phyloP scores from a whole-genome alignment of 2,888 invertebrate species.

The Laothoe populi region DNA sequence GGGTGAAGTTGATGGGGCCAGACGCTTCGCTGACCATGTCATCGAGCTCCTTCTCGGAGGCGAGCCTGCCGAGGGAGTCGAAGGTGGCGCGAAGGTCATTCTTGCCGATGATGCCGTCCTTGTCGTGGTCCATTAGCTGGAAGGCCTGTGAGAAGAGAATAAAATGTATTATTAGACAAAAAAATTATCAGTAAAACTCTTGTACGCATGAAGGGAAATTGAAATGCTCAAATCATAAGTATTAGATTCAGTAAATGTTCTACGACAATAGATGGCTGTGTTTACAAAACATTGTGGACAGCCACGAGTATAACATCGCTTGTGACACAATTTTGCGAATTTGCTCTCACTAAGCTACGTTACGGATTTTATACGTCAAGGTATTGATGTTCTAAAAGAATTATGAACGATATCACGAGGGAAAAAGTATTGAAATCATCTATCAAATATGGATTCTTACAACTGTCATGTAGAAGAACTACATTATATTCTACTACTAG shows the following conservation, averaged over 20 bases:
- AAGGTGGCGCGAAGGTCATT: conserved; percentile 95
- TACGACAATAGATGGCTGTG: conserved; percentile 35
- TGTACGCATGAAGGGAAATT: not conserved
- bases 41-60: conserved; percentile 95
- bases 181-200: not conserved
- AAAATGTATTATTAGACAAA: too few relatives aligned
- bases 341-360: conserved; percentile 38
- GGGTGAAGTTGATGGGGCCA: conserved; percentile 98
- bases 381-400: not conserved
- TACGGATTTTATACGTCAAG: conserved; percentile 32
- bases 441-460: too few relatives aligned
- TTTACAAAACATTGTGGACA: conserved; percentile 60
- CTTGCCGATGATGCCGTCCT: conserved; percentile 95
- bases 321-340: conserved; percentile 39
- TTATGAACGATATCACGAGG: not conserved
- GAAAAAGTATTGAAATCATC: not conserved
- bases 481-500: not conserved
- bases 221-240: not conserved
- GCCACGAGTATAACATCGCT: conserved; percentile 56
- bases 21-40: conserved; percentile 94
- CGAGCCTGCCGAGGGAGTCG: conserved; percentile 95
- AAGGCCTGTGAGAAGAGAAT: conserved; percentile 87
- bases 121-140: conserved; percentile 98
- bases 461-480: not conserved
- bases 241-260: conserved; percentile 2